Base-by-base conservation (phyloP, 2,797 vertebrate species). In the Alectoris magna region DNA sequence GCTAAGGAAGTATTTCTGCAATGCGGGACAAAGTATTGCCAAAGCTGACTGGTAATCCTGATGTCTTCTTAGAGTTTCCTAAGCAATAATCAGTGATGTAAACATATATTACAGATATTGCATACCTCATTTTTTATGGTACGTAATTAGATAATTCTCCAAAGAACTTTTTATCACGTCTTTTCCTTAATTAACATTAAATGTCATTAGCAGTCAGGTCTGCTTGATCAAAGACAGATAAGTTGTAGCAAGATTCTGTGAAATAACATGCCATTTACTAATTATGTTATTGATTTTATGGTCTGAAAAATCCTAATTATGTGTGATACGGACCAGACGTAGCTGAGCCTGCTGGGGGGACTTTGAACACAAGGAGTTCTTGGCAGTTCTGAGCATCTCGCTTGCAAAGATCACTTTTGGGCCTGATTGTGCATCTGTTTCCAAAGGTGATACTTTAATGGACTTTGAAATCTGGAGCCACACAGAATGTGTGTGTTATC, bases 201-300 rank as follows among this genome's bases (percentile, higher is more conserved):
- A 96, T 84, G 94, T 97, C 94, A 56, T 97, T 97, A 98, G 94
- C 85, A 97, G 96, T 94, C 95, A 97, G 88, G 92, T 94, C 63
- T 17, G 83, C 95, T 89, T 96, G 98, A 98, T 98, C 97, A 98
- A 98, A 98, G 98, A 58, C 92, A 60, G 77, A 87, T 98, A 97
- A 98, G 98, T 98, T 96, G 95, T 97, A 97, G 97, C 95, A 98
- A 98, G 98, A 98, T 98, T 97, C 96, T 96, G 97, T 96, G 95
- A 95, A 97, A 97, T 96, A 97, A 96, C 95, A 88, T 92, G 96
- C 96, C 98, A 97, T 97, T 97, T 94, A 95, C 98, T 98, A 98
- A 98, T 98, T 97, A 96, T 96, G 75, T 96, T 97, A 97, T 98
- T 98, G 98, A 98, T 98, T 97, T 98, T 97, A 96, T 96, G 94